Base-by-base conservation (phyloP, 2,797 vertebrate genomes). In the Alectoris magna region DNA sequence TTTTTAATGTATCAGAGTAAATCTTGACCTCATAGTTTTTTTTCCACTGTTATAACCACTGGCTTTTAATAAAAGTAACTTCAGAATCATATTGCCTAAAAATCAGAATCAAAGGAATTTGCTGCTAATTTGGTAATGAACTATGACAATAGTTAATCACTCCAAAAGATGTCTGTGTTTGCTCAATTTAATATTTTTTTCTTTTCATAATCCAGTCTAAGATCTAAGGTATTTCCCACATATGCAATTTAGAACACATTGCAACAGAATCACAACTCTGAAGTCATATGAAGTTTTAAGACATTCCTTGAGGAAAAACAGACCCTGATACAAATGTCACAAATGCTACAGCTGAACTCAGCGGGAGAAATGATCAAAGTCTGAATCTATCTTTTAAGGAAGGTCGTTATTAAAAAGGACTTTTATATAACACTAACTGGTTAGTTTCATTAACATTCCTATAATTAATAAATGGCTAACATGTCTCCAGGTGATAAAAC, bases 401-500 rank as follows among this genome's bases (percentile, higher is more conserved):
- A 19, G 34, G 76, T 14, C 89, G 29, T n/a, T 70, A 48, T 49
- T 82, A 77, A 75, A 94, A 78, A 84, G 36, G 14, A 19, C 15
- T 92, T 92, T 91, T 75, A 49, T 63, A 49, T 81, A 89, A 81
- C 34, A 67, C 49, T 91, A 64, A 76, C 41, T 58, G 49, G 68
- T 66, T 88, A 78, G 39, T 68, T 93, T 83, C 43, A 68, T 55
- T 73, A 78, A 14, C 41, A 39, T 10, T 75, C 67, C 41, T 81
- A 60, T 60, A 85, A 59, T 78, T 78, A 83, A 79, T 7, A 11
- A 92, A 84, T 44, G 22, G 31, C n/a, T 87, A 71, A 75, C 29
- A 23, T 43, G 46, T 83, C 70, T 78, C 68, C 27, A 86, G 63
- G 78, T 60, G 43, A 34, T 31, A 62, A 62, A 89, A 77, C 12